phyloP scores from a whole-genome alignment of 2,797 vertebrate genomes.

The Clarias platycephalus region DNA sequence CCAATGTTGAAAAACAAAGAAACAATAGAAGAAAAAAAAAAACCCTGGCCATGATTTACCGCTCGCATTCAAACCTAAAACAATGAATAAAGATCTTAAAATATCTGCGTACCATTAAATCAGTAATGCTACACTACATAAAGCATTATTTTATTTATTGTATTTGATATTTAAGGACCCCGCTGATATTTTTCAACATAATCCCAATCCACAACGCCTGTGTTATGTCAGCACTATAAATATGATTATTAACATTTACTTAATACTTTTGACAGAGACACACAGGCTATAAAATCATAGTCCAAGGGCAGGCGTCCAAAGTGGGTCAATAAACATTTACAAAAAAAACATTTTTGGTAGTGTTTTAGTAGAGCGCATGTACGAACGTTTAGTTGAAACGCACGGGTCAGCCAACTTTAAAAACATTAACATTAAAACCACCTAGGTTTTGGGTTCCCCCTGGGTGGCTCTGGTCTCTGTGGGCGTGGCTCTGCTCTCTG shows the following conservation, averaged over 20 bases:
- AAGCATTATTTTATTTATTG: neutral
- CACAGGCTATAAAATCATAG: no score
- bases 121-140: neutral
- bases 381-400: neutral
- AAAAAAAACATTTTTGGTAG: neutral
- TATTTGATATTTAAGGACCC: neutral
- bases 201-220: neutral
- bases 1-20: neutral
- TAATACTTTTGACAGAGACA: neutral
- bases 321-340: neutral
- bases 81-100: no score
- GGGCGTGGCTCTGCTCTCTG: no score
- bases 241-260: neutral
- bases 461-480: no score
- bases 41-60: neutral
- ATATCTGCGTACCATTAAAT: neutral
- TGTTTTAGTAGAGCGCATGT: neutral
- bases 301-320: neutral
- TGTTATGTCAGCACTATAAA: neutral
- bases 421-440: no score
- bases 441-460: no score
- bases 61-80: neutral
- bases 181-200: neutral
- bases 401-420: no score
- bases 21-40: neutral